phyloP scores from a whole-genome alignment of 2,888 invertebrate genomes.

The Anoncus sp. region DNA sequence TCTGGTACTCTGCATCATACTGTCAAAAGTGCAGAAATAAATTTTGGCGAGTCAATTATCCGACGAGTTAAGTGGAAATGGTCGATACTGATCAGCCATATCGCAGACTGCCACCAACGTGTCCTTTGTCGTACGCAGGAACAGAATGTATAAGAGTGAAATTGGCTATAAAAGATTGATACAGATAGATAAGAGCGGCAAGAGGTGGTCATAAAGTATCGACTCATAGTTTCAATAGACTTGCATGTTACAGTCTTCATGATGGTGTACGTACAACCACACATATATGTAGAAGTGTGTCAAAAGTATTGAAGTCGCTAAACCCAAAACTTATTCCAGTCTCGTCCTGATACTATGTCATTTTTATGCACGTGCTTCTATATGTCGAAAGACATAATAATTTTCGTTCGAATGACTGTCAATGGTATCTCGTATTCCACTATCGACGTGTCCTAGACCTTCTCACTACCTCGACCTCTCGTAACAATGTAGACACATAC shows the following conservation, averaged over 20 bases:
- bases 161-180: background rate
- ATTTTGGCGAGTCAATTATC: no score
- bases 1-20: no score
- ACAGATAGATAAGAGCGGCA: background rate
- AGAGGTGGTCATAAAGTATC: constrained; percentile 16
- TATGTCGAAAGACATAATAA: constrained; percentile 6
- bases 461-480: constrained; percentile 37
- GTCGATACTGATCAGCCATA: no score
- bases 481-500: constrained; percentile 42
- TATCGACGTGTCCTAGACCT: constrained; percentile 56
- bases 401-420: background rate
- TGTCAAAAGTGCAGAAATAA: no score
- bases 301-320: background rate
- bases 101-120: background rate
- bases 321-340: background rate
- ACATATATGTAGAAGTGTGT: constrained; percentile 11
- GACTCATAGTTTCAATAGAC: constrained; percentile 13
- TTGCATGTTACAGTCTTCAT: constrained; percentile 16
- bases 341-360: background rate
- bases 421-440: background rate
- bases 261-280: background rate
- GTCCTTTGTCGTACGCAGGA: background rate
- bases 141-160: background rate
- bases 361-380: background rate
- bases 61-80: no score